These are phyloP conservation scores for Sussaba pulchella DNA, from an alignment of 2,888 invertebrate species.

Conservation along the genomic window DNA sequence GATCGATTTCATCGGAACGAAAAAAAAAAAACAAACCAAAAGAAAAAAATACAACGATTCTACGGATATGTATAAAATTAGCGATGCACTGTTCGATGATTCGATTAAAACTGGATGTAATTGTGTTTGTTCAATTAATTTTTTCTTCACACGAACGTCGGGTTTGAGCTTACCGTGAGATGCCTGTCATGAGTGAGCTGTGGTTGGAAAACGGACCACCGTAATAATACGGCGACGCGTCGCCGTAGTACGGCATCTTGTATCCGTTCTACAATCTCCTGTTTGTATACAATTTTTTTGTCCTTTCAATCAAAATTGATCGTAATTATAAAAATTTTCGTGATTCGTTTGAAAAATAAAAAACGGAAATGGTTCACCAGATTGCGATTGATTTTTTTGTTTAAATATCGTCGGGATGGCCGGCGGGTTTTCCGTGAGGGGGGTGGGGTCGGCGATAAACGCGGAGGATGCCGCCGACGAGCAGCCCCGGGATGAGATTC, in stretches of 20 bases:
- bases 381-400: too few species aligned
- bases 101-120: neutral
- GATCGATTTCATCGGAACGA: too few species aligned
- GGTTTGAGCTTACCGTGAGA: conserved; percentile 78
- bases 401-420: conserved; percentile 29
- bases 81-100: neutral
- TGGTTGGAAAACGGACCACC: conserved; percentile 81
- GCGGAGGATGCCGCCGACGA: conserved; percentile 53
- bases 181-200: conserved; percentile 83
- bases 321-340: conserved; percentile 11
- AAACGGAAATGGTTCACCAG: too few species aligned
- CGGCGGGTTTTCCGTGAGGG: too few species aligned
- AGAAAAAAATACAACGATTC: neutral
- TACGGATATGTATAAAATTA: neutral
- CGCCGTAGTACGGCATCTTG: conserved; percentile 82
- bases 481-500: conserved; percentile 62
- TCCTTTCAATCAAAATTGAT: too few species aligned
- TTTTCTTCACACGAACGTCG: conserved; percentile 1
- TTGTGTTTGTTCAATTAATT: conserved; percentile 6
- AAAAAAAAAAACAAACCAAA: neutral
- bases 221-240: conserved; percentile 79
- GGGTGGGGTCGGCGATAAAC: conserved; percentile 34
- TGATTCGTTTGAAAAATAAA: conserved; percentile 7
- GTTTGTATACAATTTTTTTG: neutral
- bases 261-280: neutral